Conservation (phyloP, 2,888 invertebrate species). For the Agelastica alni region DNA sequence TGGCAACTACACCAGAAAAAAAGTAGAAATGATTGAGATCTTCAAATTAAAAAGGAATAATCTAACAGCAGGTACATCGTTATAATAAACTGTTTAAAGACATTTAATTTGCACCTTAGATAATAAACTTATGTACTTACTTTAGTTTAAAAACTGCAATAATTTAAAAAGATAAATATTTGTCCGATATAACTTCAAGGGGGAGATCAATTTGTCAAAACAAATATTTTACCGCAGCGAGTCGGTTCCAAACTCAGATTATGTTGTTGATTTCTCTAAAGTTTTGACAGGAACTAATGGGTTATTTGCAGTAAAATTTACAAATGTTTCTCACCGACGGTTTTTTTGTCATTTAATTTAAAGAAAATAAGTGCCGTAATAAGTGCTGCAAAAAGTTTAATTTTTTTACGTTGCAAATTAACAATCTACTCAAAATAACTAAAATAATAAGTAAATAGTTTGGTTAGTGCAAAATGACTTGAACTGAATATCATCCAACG, state of each 20-base stretch:
- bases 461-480: too few species aligned
- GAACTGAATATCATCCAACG: too few species aligned
- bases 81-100: too few species aligned
- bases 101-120: too few species aligned
- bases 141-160: constrained; percentile 1
- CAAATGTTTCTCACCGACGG: constrained; percentile 6
- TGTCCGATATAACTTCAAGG: constrained; percentile 9
- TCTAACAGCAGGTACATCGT: too few species aligned
- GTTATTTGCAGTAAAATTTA: constrained; percentile 23
- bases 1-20: too few species aligned
- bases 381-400: too few species aligned
- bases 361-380: neutral
- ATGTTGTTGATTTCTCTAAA: constrained; percentile 24
- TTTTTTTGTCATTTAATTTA: neutral
- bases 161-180: constrained; percentile 17
- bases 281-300: constrained; percentile 25
- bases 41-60: too few species aligned
- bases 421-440: too few species aligned
- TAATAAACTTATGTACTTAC: constrained; percentile 5
- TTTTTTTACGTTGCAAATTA: too few species aligned
- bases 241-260: neutral
- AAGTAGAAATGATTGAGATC: too few species aligned
- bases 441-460: too few species aligned
- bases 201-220: constrained; percentile 17
- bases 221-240: constrained; percentile 10